Evolutionary conservation across 2,888 invertebrate species (phyloP).

Genomic region (Blomia tropicalis): DNA sequence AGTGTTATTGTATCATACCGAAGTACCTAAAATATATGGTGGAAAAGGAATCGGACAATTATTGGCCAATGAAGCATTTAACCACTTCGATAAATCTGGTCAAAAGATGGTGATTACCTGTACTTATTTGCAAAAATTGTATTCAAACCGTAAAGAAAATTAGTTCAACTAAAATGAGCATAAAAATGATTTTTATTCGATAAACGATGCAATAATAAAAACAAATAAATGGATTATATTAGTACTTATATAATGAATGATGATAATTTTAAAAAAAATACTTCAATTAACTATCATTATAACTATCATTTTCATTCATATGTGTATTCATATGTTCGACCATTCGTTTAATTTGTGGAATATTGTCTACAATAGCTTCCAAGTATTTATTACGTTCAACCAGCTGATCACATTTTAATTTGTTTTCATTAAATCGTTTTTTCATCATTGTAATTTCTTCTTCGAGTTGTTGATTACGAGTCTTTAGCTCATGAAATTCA

Average conservation of each 20-base stretch:
- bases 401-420: not conserved
- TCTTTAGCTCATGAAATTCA: not conserved
- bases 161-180: not conserved
- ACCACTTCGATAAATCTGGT: not conserved
- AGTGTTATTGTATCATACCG: constrained; percentile 2
- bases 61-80: not conserved
- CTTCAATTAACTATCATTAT: not conserved
- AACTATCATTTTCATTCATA: not conserved
- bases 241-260: not conserved
- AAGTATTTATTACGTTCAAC: not conserved
- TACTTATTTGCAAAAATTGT: constrained; percentile 7
- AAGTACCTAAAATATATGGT: not conserved
- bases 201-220: not conserved
- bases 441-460: not conserved
- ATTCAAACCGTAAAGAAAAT: not conserved
- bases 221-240: not conserved
- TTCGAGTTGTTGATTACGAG: not conserved
- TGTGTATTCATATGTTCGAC: not conserved
- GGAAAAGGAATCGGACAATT: not conserved
- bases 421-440: not conserved
- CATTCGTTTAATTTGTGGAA: not conserved
- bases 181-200: too few species aligned
- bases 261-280: not conserved
- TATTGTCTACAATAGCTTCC: not conserved
- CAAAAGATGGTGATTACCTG: constrained; percentile 14